Base-by-base conservation (phyloP, 1,140 invertebrate species). In the Wiebesia pumilae region DNA sequence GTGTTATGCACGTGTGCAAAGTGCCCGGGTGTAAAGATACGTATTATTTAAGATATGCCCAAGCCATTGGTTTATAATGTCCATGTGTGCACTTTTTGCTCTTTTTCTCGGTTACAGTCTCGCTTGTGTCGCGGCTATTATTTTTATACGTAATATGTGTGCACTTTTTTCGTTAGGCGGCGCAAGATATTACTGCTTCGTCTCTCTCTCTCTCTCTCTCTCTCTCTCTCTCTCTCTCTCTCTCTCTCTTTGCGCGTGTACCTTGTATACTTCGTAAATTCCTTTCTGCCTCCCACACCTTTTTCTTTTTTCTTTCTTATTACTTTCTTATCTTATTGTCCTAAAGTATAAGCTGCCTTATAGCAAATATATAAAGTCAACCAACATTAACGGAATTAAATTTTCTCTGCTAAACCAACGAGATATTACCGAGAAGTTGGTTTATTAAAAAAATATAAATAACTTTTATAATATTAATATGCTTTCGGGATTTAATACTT, bases 71-170 rank as follows among this genome's bases (percentile, higher is more conserved):
- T n/a, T 79, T 78, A 79, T 47, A 67, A 73, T 16, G 35, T 62
- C 10, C 30, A 30, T 54, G 16, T 10, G 67, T 73, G 58, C 69
- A 54, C 47, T 83, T 83, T 83, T 75, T 21, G 12, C 71, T 19
- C 1, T 83, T 75, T 73, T 51, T 16, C 51, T 19, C 3, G 21
- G 33, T 51, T 33, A n/a, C 54, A 38, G 24, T 65, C 4, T 38
- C 51, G 27, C 21, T 79, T 43, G 6, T 75, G 0, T 0, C 33
- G 58, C 58, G 62, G 67, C 43, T 47, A 80, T 85, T 81, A 85
- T 85, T 81, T 81, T n/a, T n/a, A n/a, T n/a, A 81, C 75, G 71
- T 83, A 77, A 75, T 51, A 19, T 79, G 40, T 33, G 65, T 58
- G 84, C 78, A 77, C 33, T 38, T 73, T 51, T 83, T 75, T 62